Percentiles rank a stretch among this genome's conserved stretches.
Conservation (phyloP, 2,888 invertebrate genomes). For the Tholera decimalis region DNA sequence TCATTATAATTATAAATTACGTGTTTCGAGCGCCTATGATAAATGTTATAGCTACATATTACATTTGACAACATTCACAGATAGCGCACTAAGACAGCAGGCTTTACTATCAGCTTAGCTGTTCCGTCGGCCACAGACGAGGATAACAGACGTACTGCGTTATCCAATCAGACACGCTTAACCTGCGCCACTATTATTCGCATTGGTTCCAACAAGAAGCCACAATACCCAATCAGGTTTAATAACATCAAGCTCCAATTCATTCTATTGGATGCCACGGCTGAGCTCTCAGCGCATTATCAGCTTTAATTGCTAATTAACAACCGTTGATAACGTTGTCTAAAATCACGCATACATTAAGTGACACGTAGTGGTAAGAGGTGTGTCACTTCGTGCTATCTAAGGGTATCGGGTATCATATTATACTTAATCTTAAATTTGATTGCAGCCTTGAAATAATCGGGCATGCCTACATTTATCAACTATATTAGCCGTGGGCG, state of each 20-base stretch:
- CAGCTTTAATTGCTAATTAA: constrained; percentile 53
- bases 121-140: not conserved
- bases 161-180: constrained; percentile 23
- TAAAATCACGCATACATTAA: constrained; percentile 65
- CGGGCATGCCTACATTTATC: constrained; percentile 5
- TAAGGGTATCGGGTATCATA: constrained; percentile 35
- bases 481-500: constrained; percentile 15
- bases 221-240: constrained; percentile 32
- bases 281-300: constrained; percentile 22
- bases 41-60: constrained; percentile 18
- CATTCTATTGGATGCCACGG: constrained; percentile 31
- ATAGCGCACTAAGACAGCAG: constrained; percentile 7
- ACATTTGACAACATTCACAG: not conserved
- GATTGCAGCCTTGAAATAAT: constrained; percentile 44
- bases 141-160: not conserved
- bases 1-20: not conserved
- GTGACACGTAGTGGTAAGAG: constrained; percentile 65
- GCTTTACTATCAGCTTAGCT: not conserved
- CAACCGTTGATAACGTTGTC: constrained; percentile 54
- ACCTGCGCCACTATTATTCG: constrained; percentile 4
- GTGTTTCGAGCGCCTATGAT: constrained; percentile 3
- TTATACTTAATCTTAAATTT: constrained; percentile 23
- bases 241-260: constrained; percentile 1
- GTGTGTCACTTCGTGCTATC: constrained; percentile 64
- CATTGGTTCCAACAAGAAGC: constrained; percentile 8